Evolutionary conservation across 2,888 invertebrate species (phyloP).

Genomic region (Oeneis ivallda): DNA sequence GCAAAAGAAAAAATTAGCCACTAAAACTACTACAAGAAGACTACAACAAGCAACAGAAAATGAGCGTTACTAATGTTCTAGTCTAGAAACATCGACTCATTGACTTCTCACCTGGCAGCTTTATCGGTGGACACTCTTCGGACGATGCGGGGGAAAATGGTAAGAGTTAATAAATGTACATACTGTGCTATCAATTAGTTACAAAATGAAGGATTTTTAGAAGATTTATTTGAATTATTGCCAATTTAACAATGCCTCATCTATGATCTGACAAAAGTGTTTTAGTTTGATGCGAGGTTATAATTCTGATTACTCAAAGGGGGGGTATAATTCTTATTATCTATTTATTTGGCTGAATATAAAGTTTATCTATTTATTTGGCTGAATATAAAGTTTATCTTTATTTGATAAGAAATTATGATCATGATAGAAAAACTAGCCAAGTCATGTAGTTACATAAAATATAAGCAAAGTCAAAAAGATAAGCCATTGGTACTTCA

Average conservation of each 20-base stretch:
- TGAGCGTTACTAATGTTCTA: neutral
- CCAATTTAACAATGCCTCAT: conserved; percentile 46
- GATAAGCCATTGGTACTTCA: too few species aligned
- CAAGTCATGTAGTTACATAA: too few species aligned
- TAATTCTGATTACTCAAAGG: conserved; percentile 40
- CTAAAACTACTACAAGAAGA: neutral
- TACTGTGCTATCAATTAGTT: conserved; percentile 64
- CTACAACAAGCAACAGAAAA: neutral
- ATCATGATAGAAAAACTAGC: too few species aligned
- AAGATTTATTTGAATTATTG: conserved; percentile 50
- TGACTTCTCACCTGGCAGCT: conserved; percentile 58
- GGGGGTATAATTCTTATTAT: too few species aligned
- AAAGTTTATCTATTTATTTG: too few species aligned
- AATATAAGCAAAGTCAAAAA: too few species aligned
- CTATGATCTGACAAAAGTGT: conserved; percentile 55
- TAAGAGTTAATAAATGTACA: conserved; percentile 54
- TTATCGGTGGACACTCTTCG: conserved; percentile 56
- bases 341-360: too few species aligned
- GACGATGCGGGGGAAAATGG: conserved; percentile 62
- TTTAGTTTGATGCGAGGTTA: conserved; percentile 48
- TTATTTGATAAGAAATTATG: too few species aligned
- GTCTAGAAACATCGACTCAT: neutral
- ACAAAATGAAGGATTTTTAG: conserved; percentile 37
- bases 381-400: too few species aligned
- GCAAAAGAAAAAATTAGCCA: neutral